Conservation (phyloP, 2,113 vertebrate genomes). For the Piprites chloris region DNA sequence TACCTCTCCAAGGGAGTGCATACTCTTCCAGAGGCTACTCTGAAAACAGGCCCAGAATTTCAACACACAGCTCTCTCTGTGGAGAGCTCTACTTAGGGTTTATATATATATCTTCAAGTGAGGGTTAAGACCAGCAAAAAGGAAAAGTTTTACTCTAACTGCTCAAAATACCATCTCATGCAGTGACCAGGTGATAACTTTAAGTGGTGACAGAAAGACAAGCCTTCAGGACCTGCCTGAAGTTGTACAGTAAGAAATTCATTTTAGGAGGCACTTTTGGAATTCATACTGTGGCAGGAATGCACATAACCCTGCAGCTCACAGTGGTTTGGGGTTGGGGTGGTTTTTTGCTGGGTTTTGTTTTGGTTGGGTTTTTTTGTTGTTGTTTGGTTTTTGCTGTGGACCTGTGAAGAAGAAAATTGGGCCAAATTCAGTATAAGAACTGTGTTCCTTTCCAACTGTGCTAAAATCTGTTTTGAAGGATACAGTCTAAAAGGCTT, state of each 20-base stretch:
- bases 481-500: background rate
- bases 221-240: conserved; percentile 1
- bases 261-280: background rate
- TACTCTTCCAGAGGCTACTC: background rate
- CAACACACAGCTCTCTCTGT: background rate
- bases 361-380: background rate
- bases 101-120: background rate
- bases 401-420: background rate
- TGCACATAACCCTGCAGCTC: background rate
- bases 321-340: background rate
- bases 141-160: background rate
- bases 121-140: background rate
- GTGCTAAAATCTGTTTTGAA: background rate
- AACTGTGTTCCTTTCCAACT: background rate
- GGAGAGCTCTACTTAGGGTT: background rate
- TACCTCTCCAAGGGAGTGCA: background rate
- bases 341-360: background rate
- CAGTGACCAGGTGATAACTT: background rate
- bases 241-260: background rate
- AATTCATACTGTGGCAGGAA: background rate
- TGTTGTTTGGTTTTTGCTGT: background rate
- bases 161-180: background rate
- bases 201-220: background rate
- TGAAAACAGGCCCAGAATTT: background rate
- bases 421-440: background rate